phyloP scores from a whole-genome alignment of 2,113 vertebrate genomes.

The Narcine bancroftii region DNA sequence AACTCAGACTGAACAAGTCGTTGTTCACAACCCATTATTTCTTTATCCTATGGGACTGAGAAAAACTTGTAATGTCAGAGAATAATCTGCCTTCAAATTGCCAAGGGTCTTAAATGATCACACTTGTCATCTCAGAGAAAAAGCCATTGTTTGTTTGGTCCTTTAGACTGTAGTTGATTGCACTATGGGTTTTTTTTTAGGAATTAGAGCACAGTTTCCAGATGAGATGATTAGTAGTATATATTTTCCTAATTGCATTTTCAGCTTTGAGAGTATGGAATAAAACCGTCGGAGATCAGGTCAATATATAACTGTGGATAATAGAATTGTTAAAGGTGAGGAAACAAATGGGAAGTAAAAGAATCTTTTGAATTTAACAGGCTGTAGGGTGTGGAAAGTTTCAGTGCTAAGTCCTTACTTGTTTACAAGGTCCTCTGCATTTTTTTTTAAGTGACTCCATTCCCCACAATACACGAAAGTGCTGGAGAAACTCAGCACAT shows the following conservation, averaged over 20 bases:
- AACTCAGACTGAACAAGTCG: background rate
- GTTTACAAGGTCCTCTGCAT: too few relatives aligned
- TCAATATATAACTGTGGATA: too few relatives aligned
- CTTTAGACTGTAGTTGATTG: background rate
- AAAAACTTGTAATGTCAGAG: background rate
- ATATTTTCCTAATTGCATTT: background rate
- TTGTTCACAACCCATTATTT: background rate
- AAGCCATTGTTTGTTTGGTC: background rate
- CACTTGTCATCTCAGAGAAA: background rate
- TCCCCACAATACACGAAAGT: background rate
- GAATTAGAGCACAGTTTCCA: background rate
- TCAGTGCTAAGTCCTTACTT: too few relatives aligned
- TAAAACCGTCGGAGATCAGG: background rate
- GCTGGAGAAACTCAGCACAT: too few relatives aligned
- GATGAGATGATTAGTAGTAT: background rate
- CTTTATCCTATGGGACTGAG: background rate
- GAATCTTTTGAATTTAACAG: too few relatives aligned
- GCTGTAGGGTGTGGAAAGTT: too few relatives aligned
- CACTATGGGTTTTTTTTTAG: background rate
- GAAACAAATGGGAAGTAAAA: too few relatives aligned
- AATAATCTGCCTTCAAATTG: conserved; percentile 5
- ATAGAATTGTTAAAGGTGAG: too few relatives aligned
- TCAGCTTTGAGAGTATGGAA: background rate
- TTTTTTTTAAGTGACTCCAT: background rate
- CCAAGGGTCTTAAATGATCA: background rate